Evolutionary conservation across 1,140 invertebrate species (phyloP), one percentile per base, ranked within the genome.

Genomic region (Drosophila triauraria): DNA sequence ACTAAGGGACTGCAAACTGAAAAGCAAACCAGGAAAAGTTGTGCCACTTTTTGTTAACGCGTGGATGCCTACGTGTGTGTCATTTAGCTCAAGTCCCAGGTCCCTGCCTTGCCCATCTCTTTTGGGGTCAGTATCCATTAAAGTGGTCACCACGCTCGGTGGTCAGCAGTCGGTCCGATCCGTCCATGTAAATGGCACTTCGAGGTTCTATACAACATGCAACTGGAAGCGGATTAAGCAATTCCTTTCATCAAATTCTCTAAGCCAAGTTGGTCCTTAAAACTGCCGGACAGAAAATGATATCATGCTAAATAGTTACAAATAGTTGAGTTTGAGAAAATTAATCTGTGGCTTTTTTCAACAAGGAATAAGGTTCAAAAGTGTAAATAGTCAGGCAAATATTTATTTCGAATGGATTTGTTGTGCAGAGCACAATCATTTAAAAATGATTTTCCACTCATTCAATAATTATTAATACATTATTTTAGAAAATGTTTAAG

Each of bases 11-110:
- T 82, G 71, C 68, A 51, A 78, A 68, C 65, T 80, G 54, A 74
- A 79, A 82, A 72, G 56, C 85, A 82, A 82, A 43, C 40, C 54
- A 59, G 47, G 43, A 32, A 83, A 88, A 87, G 69, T 86, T 86
- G 70, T 68, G 79, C 43, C 77, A 68, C 60, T 88, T 80, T 70
- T 70, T 43, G 79, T 63, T 86, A 80, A 87, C 76, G 83, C 79
- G 54, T 79, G 65, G 63, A 72, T 59, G 74, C 72, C 50, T 87
- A 77, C 75, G 75, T 79, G 75, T 78, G 51, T 78, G 74, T 77
- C 75, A 68, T 59, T 51, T 46, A 42, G 43, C 74, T 13, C 32
- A 65, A 50, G 50, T 69, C 43, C 67, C 43, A 30, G 64, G 64
- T 15, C 51, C 65, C 51, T 42, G n/a, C 53, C 27, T 10, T 32